These are phyloP conservation scores for Oceanodroma tethys DNA, from an alignment of 2,113 vertebrate species.

Conservation along the genomic window DNA sequence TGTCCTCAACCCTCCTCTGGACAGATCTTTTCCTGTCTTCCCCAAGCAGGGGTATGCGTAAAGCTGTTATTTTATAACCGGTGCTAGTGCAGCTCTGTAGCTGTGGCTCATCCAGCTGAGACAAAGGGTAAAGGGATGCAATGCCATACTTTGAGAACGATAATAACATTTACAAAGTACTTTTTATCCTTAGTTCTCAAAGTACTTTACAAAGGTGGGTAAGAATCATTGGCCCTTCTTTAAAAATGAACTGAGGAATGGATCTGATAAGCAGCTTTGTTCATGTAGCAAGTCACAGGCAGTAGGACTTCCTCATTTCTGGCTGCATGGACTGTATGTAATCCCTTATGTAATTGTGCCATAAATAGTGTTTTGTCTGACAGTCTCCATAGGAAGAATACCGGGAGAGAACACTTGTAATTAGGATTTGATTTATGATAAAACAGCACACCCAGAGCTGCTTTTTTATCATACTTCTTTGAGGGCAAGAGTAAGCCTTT, in stretches of 20 bases:
- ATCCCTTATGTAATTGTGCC: not conserved
- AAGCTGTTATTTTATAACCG: not conserved
- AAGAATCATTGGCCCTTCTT: not conserved
- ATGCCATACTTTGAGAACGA: not conserved
- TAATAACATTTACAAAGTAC: not conserved
- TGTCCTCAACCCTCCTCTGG: not conserved
- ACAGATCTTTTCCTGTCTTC: not conserved
- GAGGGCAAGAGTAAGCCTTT: not conserved
- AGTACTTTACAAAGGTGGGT: not conserved
- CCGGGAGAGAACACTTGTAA: not conserved
- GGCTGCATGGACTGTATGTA: not conserved
- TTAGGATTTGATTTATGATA: constrained; percentile 5
- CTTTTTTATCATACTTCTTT: not conserved
- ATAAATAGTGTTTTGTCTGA: not conserved
- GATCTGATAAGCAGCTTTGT: not conserved
- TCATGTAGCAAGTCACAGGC: not conserved
- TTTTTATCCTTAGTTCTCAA: not conserved
- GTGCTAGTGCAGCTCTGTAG: not conserved
- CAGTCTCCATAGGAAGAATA: not conserved
- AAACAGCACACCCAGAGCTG: not conserved
- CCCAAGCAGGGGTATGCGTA: not conserved
- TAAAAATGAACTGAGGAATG: not conserved
- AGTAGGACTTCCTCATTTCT: not conserved
- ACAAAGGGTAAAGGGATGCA: not conserved
- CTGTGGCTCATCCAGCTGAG: not conserved